phyloP scores from a whole-genome alignment of 1,140 invertebrate genomes.

The Dendrolimus punctatus region DNA sequence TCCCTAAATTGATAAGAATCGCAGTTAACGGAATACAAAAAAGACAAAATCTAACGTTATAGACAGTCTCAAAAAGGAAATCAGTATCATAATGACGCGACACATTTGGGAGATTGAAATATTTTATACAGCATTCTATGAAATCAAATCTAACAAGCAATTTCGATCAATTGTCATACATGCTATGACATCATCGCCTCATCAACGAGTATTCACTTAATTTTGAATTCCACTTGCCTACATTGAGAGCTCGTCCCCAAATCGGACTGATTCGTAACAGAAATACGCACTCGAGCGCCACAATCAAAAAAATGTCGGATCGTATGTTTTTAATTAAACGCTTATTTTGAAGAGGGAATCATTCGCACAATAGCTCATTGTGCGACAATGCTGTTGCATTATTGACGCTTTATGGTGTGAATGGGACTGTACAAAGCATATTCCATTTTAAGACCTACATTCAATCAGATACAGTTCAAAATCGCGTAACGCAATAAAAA shows the following conservation, averaged over 20 bases:
- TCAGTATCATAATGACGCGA: too few species aligned
- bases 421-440: constrained; percentile 3
- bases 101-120: too few species aligned
- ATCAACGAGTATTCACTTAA: constrained; percentile 23
- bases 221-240: constrained; percentile 15
- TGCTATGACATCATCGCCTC: constrained; percentile 14
- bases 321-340: constrained; percentile 33
- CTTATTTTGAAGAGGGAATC: constrained; percentile 29
- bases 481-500: background rate
- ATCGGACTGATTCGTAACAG: background rate
- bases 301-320: constrained; percentile 18
- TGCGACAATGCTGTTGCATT: constrained; percentile 27
- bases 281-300: constrained; percentile 8
- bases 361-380: constrained; percentile 35
- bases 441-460: too few species aligned
- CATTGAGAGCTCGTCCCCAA: constrained; percentile 20
- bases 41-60: too few species aligned
- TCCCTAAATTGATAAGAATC: too few species aligned
- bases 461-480: background rate
- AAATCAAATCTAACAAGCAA: too few species aligned
- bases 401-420: constrained; percentile 25
- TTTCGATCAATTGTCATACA: too few species aligned
- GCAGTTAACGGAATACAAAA: too few species aligned
- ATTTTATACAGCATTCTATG: too few species aligned
- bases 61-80: too few species aligned